phyloP scores from a whole-genome alignment of 2,797 vertebrate species.

The Ciconia nigra region DNA sequence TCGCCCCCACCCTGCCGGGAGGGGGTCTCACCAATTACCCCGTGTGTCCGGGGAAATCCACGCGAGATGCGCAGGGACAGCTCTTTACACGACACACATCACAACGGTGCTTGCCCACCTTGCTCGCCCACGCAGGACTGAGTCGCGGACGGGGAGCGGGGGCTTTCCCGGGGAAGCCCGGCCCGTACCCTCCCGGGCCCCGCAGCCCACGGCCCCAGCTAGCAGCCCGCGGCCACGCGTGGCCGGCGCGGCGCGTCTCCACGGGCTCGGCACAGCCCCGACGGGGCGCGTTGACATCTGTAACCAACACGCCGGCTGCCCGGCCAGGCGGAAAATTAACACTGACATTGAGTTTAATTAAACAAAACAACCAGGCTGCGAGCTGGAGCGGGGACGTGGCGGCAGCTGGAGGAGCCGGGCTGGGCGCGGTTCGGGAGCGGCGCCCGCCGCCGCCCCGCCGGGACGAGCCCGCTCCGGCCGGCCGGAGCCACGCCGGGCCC shows the following conservation, averaged over 20 bases:
- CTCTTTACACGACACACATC: neutral
- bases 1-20: rapidly evolving
- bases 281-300: constrained; percentile 57
- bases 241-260: neutral
- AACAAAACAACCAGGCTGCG: constrained; percentile 66
- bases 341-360: constrained; percentile 75
- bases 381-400: constrained; percentile 19
- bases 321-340: constrained; percentile 72
- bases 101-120: neutral
- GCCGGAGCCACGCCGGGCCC: neutral
- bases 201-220: neutral
- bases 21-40: neutral
- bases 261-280: neutral
- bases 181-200: neutral
- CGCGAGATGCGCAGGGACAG: neutral
- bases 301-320: constrained; percentile 57
- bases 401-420: constrained; percentile 31
- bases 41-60: neutral
- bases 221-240: neutral
- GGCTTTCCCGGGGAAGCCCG: neutral
- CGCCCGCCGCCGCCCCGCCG: neutral
- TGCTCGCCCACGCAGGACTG: neutral
- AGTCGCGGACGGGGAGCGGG: rapidly evolving
- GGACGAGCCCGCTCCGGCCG: neutral
- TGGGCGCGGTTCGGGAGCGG: neutral